phyloP scores from a whole-genome alignment of 2,797 vertebrate genomes.

The Fistularia tabacaria region DNA sequence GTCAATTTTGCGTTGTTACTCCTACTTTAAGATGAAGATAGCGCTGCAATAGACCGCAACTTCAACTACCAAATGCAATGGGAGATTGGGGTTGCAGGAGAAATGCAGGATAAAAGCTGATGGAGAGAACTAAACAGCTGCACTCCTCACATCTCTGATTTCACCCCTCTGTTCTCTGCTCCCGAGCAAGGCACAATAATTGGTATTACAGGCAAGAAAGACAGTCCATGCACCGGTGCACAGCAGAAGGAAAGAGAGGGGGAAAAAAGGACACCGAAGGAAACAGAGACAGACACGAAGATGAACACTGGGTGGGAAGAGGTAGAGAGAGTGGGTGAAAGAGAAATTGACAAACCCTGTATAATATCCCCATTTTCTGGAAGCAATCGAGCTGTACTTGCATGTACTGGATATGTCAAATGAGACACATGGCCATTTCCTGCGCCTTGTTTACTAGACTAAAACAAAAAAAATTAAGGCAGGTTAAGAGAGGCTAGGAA shows the following conservation, averaged over 20 bases:
- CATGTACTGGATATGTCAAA: constrained; percentile 30
- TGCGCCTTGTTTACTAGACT: too few species aligned
- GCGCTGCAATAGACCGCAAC: constrained; percentile 21
- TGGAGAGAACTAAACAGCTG: constrained; percentile 16
- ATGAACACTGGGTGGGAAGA: constrained; percentile 21
- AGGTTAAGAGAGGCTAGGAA: neutral
- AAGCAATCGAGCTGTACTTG: constrained; percentile 16
- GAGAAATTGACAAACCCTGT: constrained; percentile 21
- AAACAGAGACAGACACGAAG: constrained; percentile 6
- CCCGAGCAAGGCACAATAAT: constrained; percentile 44
- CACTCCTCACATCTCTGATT: constrained; percentile 36
- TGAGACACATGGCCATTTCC: constrained; percentile 20
- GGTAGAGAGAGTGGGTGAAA: constrained; percentile 23
- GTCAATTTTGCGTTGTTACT: too few species aligned
- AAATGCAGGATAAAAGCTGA: constrained; percentile 11
- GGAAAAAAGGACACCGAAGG: constrained; percentile 19
- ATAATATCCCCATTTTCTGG: constrained; percentile 13
- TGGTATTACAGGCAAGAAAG: constrained; percentile 47
- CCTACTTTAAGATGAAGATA: neutral
- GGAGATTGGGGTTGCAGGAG: constrained; percentile 16
- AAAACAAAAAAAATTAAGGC: neutral
- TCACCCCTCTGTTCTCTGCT: constrained; percentile 44
- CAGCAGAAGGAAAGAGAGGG: constrained; percentile 23
- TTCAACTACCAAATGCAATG: constrained; percentile 9
- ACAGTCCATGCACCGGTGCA: constrained; percentile 42